Base-by-base conservation (phyloP, 2,797 vertebrate species). In the Delichon dasypus region DNA sequence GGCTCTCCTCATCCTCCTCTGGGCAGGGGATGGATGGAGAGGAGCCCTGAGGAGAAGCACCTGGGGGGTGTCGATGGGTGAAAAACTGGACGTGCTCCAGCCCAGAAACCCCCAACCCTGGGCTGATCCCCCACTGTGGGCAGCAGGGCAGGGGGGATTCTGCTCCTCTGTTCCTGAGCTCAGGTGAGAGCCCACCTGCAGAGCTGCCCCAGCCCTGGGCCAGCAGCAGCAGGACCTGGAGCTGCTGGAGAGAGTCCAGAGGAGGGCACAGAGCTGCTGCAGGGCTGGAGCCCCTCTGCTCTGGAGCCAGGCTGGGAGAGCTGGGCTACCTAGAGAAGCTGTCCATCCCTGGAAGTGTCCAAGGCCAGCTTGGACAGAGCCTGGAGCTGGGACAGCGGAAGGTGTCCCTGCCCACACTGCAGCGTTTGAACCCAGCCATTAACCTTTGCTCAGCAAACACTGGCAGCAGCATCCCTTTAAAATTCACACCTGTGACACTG, bases 361-460 rank as follows among this genome's bases (percentile, higher is more conserved):
- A 2, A 34, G 36, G 30, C 36, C 65, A 25, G 54, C 30, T 0
- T 60, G 78, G 45, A 9, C 1, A 0, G 45, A 25, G 2, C 45
- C 42, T 10, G 45, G 53, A 60, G 45, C 45, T 72, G 48, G 48
- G 23, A 5, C 1, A 13, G 48, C 13, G 50, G 42, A 1, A 64
- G 25, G 25, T 48, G 80, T 25, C 30, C 25, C 23, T 73, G 34
- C 42, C 68, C 73, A 5, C 30, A 48, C 8, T 18, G 34, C 70
- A 42, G 13, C 4, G 0, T 76, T 83, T 72, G 75, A 78, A 55
- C n/a, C 10, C 15, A 1, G 9, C 21, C 42, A 16, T 47, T 47
- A 30, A 77, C 44, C 51, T 80, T 32, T 36, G 74, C 53, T 74
- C 42, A 21, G 42, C 51, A 76, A 81, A 57, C 4, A 4, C 45